Base-by-base conservation (phyloP, 2,113 vertebrate species). In the Oreochromis tanganicae region DNA sequence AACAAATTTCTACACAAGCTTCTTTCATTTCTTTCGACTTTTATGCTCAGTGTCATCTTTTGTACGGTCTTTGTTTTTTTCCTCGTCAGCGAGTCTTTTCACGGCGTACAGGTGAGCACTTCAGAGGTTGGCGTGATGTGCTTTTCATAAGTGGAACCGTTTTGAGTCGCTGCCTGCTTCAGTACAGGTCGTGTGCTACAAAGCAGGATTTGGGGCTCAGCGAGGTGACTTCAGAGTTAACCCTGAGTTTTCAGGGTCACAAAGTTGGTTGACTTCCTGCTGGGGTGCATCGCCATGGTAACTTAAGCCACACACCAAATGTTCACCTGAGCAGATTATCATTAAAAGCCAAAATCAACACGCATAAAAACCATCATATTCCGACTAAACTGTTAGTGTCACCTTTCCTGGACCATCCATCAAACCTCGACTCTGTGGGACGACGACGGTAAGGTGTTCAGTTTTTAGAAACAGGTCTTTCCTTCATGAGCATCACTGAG, bases 1-100 rank as follows among this genome's bases (percentile, higher is more conserved):
- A 4, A 0, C n/a, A 1, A 0, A 66, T 66, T 36, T 66, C 32
- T 63, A 19, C 16, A 19, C 4, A 0, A 71, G 12, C n/a, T 41
- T 71, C 63, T 71, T 68, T 71, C 4, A 71, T 71, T 21, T 43
- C 63, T 71, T 5, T 14, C 0, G 7, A 71, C 66, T 16, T 71
- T 41, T 24, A 43, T 68, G 63, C 10, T 21, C 34, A 1, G 19
- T 68, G 11, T 68, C 19, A 3, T 0, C 24, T 71, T 24, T 24
- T 71, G 66, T n/a, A 6, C 38, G 1, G 12, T 38, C n/a, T 14
- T 43, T 24, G 7, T 16, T 0, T 9, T 32, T 68, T 24, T 3
- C 12, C n/a, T 68, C 3, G 12, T 43, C 36, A 16, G n/a, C n/a
- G 66, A 71, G 36, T 43, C n/a, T 71, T 43, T 4, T 24, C 12